phyloP scores from a whole-genome alignment of 2,113 vertebrate genomes.

The Aegotheles bennettii region DNA sequence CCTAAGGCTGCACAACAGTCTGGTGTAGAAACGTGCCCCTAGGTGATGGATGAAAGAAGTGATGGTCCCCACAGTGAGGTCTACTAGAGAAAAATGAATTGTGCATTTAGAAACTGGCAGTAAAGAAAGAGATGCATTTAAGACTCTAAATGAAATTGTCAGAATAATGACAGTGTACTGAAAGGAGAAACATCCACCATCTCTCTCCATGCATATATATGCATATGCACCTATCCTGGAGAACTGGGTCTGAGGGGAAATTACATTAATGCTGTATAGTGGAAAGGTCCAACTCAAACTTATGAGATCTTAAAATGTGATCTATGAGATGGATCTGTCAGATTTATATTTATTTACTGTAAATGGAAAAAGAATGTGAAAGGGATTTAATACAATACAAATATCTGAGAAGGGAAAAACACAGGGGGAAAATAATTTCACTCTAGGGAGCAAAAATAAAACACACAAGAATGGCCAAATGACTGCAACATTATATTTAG shows the following conservation, averaged over 20 bases:
- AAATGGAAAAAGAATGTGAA: not conserved
- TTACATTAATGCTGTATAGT: not conserved
- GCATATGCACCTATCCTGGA: too few species aligned
- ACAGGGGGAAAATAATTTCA: not conserved
- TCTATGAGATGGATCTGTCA: not conserved
- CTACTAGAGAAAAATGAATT: not conserved
- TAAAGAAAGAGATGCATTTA: not conserved
- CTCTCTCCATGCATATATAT: not conserved
- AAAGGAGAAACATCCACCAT: not conserved
- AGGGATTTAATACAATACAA: not conserved
- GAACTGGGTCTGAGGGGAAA: not conserved
- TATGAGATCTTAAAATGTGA: not conserved
- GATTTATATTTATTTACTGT: conserved; percentile 6
- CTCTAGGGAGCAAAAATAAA: not conserved
- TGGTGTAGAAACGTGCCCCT: not conserved
- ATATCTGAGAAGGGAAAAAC: not conserved
- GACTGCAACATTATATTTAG: not conserved
- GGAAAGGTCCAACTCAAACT: not conserved
- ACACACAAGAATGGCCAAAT: not conserved
- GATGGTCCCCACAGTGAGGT: not conserved
- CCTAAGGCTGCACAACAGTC: not conserved
- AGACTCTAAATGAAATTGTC: not conserved
- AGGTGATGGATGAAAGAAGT: not conserved
- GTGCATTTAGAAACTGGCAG: not conserved
- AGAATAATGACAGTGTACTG: not conserved